Evolutionary conservation across 2,888 invertebrate species (phyloP), one percentile per base, ranked within the genome.

Genomic region (Microctonus hyperodae): DNA sequence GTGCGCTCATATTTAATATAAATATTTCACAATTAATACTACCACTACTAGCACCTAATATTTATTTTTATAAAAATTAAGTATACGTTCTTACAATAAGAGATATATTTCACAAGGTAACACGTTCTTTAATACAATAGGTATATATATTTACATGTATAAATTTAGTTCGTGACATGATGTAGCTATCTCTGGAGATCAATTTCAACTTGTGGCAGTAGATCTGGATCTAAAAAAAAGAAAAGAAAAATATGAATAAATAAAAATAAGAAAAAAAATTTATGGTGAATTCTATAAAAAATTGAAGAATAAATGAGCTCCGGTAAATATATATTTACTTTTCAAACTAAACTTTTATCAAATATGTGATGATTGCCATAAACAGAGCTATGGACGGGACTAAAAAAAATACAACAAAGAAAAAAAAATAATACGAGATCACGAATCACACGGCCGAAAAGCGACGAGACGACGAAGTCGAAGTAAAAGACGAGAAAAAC

Each of bases 161-260:
- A 57, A 22, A 13, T 13, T 11, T n/a, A 5, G 10, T 22, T 13
- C 13, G 13, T 33, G 31, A 25, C 40, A 56, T 48, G 53, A 60
- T 53, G 40, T 35, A 59, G 68, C 74, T 72, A 78, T 65, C 75
- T 73, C 50, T 78, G 76, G 22, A 79, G 72, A 65, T 83, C 83
- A 69, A 83, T 77, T 64, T 83, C 82, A 57, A 83, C 81, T 69
- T 80, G 79, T 61, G 83, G 81, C 72, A 83, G 70, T 23, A 83
- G 76, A 75, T 83, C 83, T 62, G 83, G 82, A 57, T 83, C 83
- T 83, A 79, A 60, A 81, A 82, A 74, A n/a, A n/a, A n/a, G n/a
- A n/a, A n/a, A n/a, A n/a, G n/a, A n/a, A n/a, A n/a, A n/a, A n/a
- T n/a, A n/a, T n/a, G n/a, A n/a, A n/a, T n/a, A n/a, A n/a, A n/a